A percentile compares a stretch with the other conserved stretches of the same genome.
phyloP scores from a whole-genome alignment of 2,888 invertebrate species.

The Acanthosepion lycidas region DNA sequence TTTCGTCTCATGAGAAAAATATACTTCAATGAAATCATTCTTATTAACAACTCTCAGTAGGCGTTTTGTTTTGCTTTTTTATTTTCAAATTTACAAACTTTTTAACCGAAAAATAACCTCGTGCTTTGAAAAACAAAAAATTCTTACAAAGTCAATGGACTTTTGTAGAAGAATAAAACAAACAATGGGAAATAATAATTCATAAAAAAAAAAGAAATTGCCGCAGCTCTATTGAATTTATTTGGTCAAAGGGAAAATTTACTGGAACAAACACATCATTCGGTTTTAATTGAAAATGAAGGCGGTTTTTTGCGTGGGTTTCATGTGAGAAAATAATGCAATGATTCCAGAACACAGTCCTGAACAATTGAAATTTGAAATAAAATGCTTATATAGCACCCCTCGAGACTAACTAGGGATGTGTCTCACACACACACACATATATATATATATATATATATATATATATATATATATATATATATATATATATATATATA shows the following conservation, averaged over 20 bases:
- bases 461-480: too few species aligned
- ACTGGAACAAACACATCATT: neutral
- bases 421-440: accelerated
- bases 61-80: neutral
- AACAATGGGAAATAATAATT: slow-evolving; percentile 33
- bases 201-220: neutral
- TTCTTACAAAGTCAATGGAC: neutral
- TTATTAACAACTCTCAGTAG: neutral
- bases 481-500: too few species aligned
- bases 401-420: neutral
- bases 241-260: neutral
- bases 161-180: neutral
- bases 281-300: neutral
- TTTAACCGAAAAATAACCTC: neutral
- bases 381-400: neutral
- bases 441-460: too few species aligned
- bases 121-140: neutral
- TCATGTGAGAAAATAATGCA: neutral
- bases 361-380: neutral
- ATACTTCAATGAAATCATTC: neutral
- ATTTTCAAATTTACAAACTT: neutral
- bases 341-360: neutral
- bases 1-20: neutral
- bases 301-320: neutral
- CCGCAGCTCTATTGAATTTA: neutral